These are phyloP conservation scores for Hexactinellida sp. DNA, from an alignment of 37 sponge, comb jelly and placozoan species.

Conservation along the genomic window DNA sequence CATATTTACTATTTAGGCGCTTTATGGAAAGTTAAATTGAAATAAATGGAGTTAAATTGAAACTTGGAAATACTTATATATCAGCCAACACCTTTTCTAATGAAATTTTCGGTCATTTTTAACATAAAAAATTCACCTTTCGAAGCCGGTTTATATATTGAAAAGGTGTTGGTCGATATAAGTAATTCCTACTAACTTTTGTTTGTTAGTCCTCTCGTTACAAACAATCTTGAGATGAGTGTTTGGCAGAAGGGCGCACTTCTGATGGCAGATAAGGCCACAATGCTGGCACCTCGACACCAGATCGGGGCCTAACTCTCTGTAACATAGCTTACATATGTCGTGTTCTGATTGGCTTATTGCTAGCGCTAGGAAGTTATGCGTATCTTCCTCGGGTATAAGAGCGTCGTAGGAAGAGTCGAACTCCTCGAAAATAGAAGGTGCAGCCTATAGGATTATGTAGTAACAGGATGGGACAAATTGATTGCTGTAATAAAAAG, in stretches of 20 bases:
- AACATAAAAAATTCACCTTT: too few species aligned
- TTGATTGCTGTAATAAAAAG: too few species aligned
- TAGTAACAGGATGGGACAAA: too few species aligned
- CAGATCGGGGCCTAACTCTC: constrained; percentile 22
- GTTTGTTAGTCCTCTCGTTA: background rate
- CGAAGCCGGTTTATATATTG: too few species aligned
- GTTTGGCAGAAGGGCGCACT: constrained; percentile 25
- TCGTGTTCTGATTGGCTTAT: background rate
- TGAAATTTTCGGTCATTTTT: too few species aligned
- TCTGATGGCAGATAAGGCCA: constrained; percentile 35
- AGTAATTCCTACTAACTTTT: background rate
- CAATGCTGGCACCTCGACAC: constrained; percentile 29
- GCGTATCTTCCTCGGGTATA: background rate
- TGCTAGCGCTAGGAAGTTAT: background rate
- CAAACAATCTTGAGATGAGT: background rate
- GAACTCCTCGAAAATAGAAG: background rate
- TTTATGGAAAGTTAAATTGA: too few species aligned
- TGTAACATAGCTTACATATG: background rate
- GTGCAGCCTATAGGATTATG: background rate
- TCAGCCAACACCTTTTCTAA: too few species aligned
- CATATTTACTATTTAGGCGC: too few species aligned
- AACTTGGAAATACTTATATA: too few species aligned
- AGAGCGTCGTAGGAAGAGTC: background rate
- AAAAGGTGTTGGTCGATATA: background rate
- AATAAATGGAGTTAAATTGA: too few species aligned